A percentile compares a stretch with the other conserved stretches of the same genome.
phyloP scores from a whole-genome alignment of 2,888 invertebrate genomes.

The Polyploca ridens region DNA sequence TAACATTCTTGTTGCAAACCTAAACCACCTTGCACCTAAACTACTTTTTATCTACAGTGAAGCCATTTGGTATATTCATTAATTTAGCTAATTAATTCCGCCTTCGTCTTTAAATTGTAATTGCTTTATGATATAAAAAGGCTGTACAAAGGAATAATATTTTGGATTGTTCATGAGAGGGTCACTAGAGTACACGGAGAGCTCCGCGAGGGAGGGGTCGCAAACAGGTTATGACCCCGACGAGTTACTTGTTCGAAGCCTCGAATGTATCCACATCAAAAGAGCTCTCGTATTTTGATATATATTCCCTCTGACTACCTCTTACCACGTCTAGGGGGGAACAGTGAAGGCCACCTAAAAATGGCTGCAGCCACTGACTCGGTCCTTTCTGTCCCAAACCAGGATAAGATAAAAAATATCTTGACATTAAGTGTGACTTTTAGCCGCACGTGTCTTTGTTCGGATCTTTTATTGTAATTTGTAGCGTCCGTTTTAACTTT shows the following conservation, averaged over 20 bases:
- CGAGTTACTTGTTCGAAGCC: slow-evolving; percentile 81
- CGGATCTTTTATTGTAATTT: slow-evolving; percentile 23
- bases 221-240: slow-evolving; percentile 84
- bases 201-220: slow-evolving; percentile 78
- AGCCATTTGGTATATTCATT: slow-evolving; percentile 12
- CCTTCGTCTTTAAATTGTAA: background rate
- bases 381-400: slow-evolving; percentile 73
- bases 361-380: slow-evolving; percentile 60
- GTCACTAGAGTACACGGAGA: slow-evolving; percentile 74
- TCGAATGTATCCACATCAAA: slow-evolving; percentile 61
- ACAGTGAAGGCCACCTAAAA: slow-evolving; percentile 43
- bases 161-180: slow-evolving; percentile 59
- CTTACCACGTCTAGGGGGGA: slow-evolving; percentile 33
- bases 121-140: slow-evolving; percentile 12
- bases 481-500: slow-evolving; percentile 21
- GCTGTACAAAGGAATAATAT: slow-evolving; percentile 27
- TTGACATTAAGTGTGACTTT: slow-evolving; percentile 60
- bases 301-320: slow-evolving; percentile 39
- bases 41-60: background rate
- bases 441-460: slow-evolving; percentile 52
- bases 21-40: no score
- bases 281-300: slow-evolving; percentile 56
- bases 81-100: slow-evolving; percentile 13
- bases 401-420: slow-evolving; percentile 80
- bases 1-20: background rate